A percentile compares a stretch with the other conserved stretches of the same genome.
Conservation (phyloP, 2,888 invertebrate genomes). For the Chaitophorus viminalis region DNA sequence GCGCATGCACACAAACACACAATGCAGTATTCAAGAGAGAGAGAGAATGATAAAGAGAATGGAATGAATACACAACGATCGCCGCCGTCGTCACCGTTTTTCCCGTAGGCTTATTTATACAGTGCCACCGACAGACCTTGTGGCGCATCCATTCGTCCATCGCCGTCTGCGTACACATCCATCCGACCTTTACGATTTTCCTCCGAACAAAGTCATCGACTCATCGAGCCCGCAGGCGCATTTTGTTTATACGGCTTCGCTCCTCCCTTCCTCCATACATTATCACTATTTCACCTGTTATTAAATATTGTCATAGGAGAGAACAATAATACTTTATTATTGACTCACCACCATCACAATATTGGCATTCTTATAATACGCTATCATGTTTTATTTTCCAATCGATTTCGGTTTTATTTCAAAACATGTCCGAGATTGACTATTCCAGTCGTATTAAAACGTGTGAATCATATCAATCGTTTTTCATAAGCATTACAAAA, state of each 20-base stretch:
- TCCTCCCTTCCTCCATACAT: not conserved
- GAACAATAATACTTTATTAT: too few relatives aligned
- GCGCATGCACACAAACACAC: not conserved
- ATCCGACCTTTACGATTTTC: not conserved
- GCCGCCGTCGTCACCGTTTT: not conserved
- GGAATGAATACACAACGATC: not conserved
- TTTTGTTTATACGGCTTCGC: not conserved
- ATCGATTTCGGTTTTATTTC: too few relatives aligned
- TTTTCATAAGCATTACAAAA: too few relatives aligned
- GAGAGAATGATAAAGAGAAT: not conserved
- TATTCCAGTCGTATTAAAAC: too few relatives aligned
- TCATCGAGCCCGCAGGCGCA: not conserved
- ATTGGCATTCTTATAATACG: not conserved
- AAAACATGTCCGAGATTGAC: too few relatives aligned
- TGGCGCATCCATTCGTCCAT: not conserved
- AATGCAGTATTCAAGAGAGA: not conserved
- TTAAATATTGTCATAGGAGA: too few relatives aligned
- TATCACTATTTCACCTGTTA: too few relatives aligned
- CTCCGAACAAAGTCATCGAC: not conserved
- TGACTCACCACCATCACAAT: not conserved
- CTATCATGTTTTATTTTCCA: too few relatives aligned
- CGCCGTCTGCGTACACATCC: not conserved
- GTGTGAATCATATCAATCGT: too few relatives aligned
- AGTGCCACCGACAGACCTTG: conserved; percentile 31
- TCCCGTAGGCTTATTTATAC: conserved; percentile 20